Evolutionary conservation across 1,140 invertebrate genomes (phyloP), one percentile per base, ranked within the genome.

Genomic region (Nixonia krombeini): DNA sequence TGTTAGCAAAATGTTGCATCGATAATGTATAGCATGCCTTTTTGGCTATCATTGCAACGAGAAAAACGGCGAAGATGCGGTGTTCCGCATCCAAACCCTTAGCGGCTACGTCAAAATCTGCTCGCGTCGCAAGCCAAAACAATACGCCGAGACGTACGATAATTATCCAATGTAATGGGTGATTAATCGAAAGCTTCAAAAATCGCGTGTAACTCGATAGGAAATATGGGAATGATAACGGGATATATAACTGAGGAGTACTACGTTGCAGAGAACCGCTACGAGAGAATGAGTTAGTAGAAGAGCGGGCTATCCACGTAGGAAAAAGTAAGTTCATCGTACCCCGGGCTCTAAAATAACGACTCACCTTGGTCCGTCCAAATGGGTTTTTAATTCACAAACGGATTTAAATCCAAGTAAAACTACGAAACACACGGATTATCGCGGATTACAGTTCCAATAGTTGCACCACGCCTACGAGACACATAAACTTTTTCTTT

Each of bases 291-390:
- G 33, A 37, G 33, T 7, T 7, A 65, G 56, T 67, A 25, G 37
- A 45, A 46, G 47, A 21, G 38, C 37, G 38, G 45, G 35, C 55
- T 9, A 44, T 64, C 47, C 70, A 55, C 46, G 56, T 52, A 61
- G 38, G 57, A 52, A 61, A 61, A 29, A 50, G 33, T 25, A 45
- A 33, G 12, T 15, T n/a, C 38, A 56, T 70, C 55, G 29, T 26
- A 66, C 49, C 55, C 42, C 28, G 23, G 23, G 40, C 4, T 1
- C 40, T 33, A 51, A 79, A 84, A 83, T 81, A 79, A 67, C 6
- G 37, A 71, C 75, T 84, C 80, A 89, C 88, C 86, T 89, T 88
- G 88, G 89, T 89, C 88, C 89, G 89, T 89, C 87, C 89, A 88
- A 87, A 89, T 89, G 88, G 88, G 89, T 88, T 84, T 81, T 85